Base-by-base conservation (phyloP, 2,888 invertebrate genomes). In the Netelia inedita region DNA sequence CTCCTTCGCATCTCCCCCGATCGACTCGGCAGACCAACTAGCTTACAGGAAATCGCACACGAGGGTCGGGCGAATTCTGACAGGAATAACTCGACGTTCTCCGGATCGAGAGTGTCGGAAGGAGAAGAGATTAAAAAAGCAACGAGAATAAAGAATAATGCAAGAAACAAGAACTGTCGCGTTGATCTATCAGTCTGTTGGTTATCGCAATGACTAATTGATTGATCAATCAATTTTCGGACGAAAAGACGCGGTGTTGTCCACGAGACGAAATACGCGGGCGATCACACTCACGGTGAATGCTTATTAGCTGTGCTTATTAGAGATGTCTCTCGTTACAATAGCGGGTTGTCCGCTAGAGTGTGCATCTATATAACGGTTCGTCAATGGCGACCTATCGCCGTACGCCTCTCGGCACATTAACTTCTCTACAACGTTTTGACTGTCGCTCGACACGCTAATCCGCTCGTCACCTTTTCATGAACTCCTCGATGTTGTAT, bases 361-460 rank as follows among this genome's bases (percentile, higher is more conserved):
- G 85, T 50, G 8, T 53, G 41, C 41, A 66, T 53, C 53, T 19
- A 65, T 53, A 75, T 71, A 75, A 87, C 86, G 76, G 81, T 85
- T 88, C 88, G 86, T 92, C 92, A 92, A 91, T 91, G 90, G 87
- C 88, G 88, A 91, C 88, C 91, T 91, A 91, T 91, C 91, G 91
- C 87, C 89, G 85, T 81, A 87, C 71, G 21, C 16, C 41, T 65
- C 88, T 88, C 88, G 90, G 89, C 86, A 90, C 90, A 91, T 91
- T 90, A 89, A 89, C 90, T 91, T 86, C 88, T 88, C 89, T 82
- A 90, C 91, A 90, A 90, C 61, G 87, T 88, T 88, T 73, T 84
- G 83, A 83, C 87, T 89, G 88, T 89, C 88, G 43, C 82, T 59
- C 85, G 73, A 57, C 14, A 79, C 87, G 89, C 89, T 89, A 87